These are phyloP conservation scores for Halcyon malimbica DNA, from an alignment of 2,113 vertebrate species.

Conservation along the genomic window DNA sequence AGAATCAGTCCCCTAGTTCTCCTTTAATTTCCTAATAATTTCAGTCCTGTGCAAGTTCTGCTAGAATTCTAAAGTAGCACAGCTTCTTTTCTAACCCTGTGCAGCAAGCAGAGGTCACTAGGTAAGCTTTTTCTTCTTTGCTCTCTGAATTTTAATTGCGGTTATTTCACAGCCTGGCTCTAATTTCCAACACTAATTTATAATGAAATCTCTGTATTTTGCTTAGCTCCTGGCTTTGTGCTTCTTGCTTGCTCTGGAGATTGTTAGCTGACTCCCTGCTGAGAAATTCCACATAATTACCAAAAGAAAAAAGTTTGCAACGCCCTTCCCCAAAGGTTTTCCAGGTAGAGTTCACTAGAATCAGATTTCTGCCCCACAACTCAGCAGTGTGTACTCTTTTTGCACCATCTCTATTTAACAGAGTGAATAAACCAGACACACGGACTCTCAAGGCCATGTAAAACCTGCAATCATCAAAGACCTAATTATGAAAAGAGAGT, in stretches of 20 bases:
- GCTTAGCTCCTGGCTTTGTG: constrained; percentile 25
- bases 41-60: not conserved
- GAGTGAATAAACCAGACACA: not conserved
- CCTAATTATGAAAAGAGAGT: not conserved
- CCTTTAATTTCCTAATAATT: not conserved
- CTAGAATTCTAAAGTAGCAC: constrained; percentile 12
- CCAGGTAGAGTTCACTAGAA: not conserved
- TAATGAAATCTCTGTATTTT: constrained; percentile 34
- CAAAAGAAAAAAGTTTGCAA: not conserved
- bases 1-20: not conserved
- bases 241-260: constrained; percentile 7
- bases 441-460: not conserved
- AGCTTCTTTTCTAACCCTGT: constrained; percentile 12
- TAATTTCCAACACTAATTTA: constrained; percentile 52
- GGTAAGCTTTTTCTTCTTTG: constrained; percentile 31
- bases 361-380: not conserved
- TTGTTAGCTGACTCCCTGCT: constrained; percentile 21
- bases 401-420: not conserved
- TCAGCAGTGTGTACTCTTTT: not conserved
- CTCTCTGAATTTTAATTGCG: constrained; percentile 54
- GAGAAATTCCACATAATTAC: constrained; percentile 2
- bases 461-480: not conserved
- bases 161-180: constrained; percentile 26
- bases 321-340: not conserved
- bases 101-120: constrained; percentile 30